Base-by-base conservation (phyloP, 2,113 vertebrate species). In the Suncus etruscus region DNA sequence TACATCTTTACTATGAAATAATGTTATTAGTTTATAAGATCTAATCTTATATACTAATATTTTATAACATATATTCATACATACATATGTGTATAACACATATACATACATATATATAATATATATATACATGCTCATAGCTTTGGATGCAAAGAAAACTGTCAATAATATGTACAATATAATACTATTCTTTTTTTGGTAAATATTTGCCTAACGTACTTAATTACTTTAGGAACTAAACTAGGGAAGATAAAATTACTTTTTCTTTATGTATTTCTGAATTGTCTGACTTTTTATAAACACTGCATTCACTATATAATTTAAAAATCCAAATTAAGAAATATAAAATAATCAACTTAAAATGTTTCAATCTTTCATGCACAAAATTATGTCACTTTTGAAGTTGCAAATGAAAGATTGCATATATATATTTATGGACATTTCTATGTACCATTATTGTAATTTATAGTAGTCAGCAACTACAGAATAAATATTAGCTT, bases 401-500 rank as follows among this genome's bases (percentile, higher is more conserved):
- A 81, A 91, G 80, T 81, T 47, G 78, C 61, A 90, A 65, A 48
- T 68, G 66, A 94, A 91, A 93, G 11, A 54, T 39, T 31, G 91
- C 50, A 91, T 65, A 65, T 75, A 93, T 86, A 81, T 93, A 90
- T 88, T 90, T 82, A 39, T 81, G 82, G 65, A 84, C 10, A 81
- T 12, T 16, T 93, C 74, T 88, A 77, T 1, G 45, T n/a, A 75
- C 0, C 89, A 50, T 7, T 51, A 73, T 69, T 85, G 50, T 69
- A 69, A 87, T 86, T 90, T 85, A 86, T 58, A 51, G 32, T 89
- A 86, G 86, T 92, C 29, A 94, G 80, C 74, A 94, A 91, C 86
- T 95, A 61, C 18, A 93, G 63, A 92, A 82, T 87, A 93, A 83
- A 70, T 29, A 95, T 94, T 89, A 72, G 70, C 92, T 95, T 95